These are phyloP conservation scores for Eretmocerus hayati DNA, from an alignment of 2,888 invertebrate species.

Conservation along the genomic window DNA sequence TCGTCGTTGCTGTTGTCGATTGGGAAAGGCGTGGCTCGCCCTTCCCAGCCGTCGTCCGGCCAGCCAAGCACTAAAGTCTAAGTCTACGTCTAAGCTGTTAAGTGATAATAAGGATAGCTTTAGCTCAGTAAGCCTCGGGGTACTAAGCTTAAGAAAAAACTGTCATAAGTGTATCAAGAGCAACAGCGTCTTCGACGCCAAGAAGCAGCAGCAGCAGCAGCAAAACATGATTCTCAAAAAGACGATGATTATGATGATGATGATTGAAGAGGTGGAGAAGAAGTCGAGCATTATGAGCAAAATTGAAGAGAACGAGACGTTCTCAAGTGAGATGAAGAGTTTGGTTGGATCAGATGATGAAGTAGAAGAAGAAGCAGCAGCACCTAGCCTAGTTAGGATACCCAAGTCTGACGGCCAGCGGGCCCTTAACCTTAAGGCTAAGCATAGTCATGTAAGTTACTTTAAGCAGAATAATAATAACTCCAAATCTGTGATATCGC, in stretches of 20 bases:
- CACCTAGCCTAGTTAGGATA: slow-evolving; percentile 49
- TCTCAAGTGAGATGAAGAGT: no score
- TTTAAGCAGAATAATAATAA: slow-evolving; percentile 37
- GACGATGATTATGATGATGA: background rate
- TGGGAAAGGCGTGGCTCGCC: background rate
- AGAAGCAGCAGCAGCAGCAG: background rate
- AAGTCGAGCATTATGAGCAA: no score
- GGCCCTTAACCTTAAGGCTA: slow-evolving; percentile 46
- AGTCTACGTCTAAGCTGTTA: slow-evolving; percentile 48
- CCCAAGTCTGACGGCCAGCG: slow-evolving; percentile 47
- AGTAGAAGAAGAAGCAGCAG: slow-evolving; percentile 25
- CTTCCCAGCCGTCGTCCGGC: slow-evolving; percentile 25
- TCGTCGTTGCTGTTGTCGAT: background rate
- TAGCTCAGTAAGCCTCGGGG: slow-evolving; percentile 46
- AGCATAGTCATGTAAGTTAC: slow-evolving; percentile 45
- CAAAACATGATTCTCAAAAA: background rate
- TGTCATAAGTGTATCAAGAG: slow-evolving; percentile 13
- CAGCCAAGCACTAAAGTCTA: slow-evolving; percentile 45
- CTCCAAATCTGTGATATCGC: slow-evolving; percentile 48
- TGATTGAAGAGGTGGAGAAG: background rate
- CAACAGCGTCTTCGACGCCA: background rate
- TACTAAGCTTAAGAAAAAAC: slow-evolving; percentile 45
- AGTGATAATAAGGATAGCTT: slow-evolving; percentile 49
- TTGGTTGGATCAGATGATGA: background rate
- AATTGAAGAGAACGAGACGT: no score